phyloP scores from a whole-genome alignment of 2,113 vertebrate genomes.

The Labeo catla region DNA sequence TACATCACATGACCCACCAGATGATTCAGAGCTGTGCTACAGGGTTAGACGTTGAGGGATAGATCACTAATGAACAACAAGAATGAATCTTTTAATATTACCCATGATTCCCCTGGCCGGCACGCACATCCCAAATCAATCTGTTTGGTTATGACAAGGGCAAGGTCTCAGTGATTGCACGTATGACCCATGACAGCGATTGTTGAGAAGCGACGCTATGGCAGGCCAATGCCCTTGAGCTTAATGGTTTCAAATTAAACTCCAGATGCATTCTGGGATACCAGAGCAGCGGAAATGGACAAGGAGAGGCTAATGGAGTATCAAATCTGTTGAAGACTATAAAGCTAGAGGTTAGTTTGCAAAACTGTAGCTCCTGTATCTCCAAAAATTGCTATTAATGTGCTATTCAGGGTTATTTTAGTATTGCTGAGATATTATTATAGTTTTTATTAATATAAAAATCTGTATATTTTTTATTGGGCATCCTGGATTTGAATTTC shows the following conservation, averaged over 20 bases:
- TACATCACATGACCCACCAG: neutral
- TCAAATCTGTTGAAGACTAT: neutral
- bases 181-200: constrained; percentile 70
- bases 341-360: neutral
- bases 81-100: constrained; percentile 32
- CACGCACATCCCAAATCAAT: constrained; percentile 62
- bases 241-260: constrained; percentile 62
- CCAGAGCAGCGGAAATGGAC: neutral
- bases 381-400: neutral
- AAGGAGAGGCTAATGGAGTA: neutral
- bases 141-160: constrained; percentile 61
- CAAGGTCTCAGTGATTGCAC: constrained; percentile 75
- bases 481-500: too few species aligned
- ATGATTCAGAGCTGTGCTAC: neutral
- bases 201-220: constrained; percentile 60
- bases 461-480: too few species aligned
- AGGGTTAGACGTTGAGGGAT: constrained; percentile 6
- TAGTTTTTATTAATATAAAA: neutral
- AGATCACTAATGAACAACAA: constrained; percentile 16
- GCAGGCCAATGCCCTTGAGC: constrained; percentile 53
- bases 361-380: neutral
- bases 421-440: neutral
- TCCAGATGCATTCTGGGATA: constrained; percentile 46
- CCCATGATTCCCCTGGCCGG: neutral
- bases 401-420: neutral